A percentile compares a stretch with the other conserved stretches of the same genome.
Conservation (phyloP, 2,113 vertebrate genomes). For the Neodon shergylaensis region DNA sequence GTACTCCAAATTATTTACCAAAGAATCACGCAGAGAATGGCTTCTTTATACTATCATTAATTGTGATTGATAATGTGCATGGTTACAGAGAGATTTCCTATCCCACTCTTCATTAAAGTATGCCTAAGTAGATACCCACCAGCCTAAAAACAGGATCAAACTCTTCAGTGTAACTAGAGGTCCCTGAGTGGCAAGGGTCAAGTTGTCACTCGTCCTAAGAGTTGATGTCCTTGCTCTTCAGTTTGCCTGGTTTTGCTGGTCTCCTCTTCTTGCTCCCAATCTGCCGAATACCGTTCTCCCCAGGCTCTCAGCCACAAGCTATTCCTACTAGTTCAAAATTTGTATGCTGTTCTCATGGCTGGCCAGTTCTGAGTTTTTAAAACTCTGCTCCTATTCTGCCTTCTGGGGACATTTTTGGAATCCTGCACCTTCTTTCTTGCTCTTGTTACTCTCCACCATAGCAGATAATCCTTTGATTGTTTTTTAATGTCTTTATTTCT, state of each 20-base stretch:
- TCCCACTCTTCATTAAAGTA: background rate
- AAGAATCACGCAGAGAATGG: background rate
- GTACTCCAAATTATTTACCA: background rate
- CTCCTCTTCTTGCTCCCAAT: background rate
- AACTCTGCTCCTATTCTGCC: background rate
- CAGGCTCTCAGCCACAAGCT: background rate
- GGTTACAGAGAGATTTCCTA: background rate
- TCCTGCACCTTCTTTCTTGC: background rate
- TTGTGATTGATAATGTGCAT: background rate
- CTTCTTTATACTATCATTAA: background rate
- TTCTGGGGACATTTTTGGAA: background rate
- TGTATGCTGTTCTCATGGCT: background rate
- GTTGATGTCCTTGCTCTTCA: accelerated
- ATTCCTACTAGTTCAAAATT: background rate
- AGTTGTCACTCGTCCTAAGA: background rate
- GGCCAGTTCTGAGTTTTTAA: background rate
- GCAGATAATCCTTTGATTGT: background rate
- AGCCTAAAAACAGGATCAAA: background rate
- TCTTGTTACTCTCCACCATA: background rate
- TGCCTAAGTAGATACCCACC: background rate
- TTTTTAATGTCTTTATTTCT: background rate
- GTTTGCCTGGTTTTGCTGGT: accelerated
- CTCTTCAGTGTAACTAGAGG: background rate
- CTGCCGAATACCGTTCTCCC: background rate
- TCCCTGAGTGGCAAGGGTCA: background rate